These are phyloP conservation scores for Phalangium opilio DNA, from an alignment of 2,888 invertebrate genomes.

Conservation along the genomic window DNA sequence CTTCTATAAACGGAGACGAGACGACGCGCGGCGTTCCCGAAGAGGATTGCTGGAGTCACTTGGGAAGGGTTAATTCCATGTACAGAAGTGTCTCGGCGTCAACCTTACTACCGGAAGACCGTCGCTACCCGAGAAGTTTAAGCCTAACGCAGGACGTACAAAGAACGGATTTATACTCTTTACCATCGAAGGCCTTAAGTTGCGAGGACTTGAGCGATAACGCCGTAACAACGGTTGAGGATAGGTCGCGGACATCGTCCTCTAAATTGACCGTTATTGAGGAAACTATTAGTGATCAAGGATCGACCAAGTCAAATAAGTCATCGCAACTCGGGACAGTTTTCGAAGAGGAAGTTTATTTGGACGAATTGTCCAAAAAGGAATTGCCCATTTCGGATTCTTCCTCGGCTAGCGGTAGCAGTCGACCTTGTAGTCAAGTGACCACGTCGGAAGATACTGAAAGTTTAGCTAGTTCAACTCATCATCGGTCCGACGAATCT, in stretches of 20 bases:
- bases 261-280: no score
- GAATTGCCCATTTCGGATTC: no score
- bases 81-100: conserved; percentile 16
- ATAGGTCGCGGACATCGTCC: conserved; percentile 41
- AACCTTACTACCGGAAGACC: conserved; percentile 11
- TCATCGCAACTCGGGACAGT: conserved; percentile 53
- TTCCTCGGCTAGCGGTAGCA: conserved; percentile 5
- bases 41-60: background rate
- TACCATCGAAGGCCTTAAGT: conserved; percentile 47
- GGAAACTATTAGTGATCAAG: no score
- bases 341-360: conserved; percentile 47
- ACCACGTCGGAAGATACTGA: conserved; percentile 11
- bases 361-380: conserved; percentile 5
- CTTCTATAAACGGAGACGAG: background rate
- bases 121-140: background rate
- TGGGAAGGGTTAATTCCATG: conserved; percentile 6
- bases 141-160: background rate
- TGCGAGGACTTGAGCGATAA: conserved; percentile 42
- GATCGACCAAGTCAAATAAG: no score
- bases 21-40: background rate
- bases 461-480: conserved; percentile 15
- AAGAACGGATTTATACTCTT: background rate
- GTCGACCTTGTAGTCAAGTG: conserved; percentile 7
- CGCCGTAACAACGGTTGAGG: conserved; percentile 26
- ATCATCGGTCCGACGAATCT: conserved; percentile 54